phyloP scores from a whole-genome alignment of 2,888 invertebrate genomes.

The Caenorhabditis zanzibari region DNA sequence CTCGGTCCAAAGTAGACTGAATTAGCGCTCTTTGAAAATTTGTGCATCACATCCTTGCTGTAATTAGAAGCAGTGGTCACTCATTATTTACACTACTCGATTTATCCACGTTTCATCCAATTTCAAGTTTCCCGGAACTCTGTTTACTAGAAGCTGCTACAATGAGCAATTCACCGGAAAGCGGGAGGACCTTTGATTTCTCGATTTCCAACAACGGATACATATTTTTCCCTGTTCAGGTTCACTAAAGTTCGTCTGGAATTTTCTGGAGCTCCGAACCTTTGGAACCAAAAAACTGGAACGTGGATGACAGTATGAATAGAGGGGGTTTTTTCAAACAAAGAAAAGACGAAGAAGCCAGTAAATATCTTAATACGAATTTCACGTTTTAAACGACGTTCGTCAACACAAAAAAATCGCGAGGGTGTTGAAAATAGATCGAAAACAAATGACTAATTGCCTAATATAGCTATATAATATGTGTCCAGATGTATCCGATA shows the following conservation, averaged over 20 bases:
- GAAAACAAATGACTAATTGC: conserved; percentile 57
- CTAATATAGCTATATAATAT: conserved; percentile 20
- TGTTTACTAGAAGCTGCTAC: conserved; percentile 22
- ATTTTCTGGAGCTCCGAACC: neutral
- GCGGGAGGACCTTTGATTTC: conserved; percentile 45
- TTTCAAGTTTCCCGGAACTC: conserved; percentile 38
- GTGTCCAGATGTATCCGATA: conserved; percentile 52
- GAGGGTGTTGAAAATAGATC: conserved; percentile 36
- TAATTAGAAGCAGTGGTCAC: conserved; percentile 58
- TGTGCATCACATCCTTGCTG: conserved; percentile 41
- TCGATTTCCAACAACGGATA: conserved; percentile 14
- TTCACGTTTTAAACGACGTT: conserved; percentile 25
- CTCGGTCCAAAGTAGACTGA: conserved; percentile 36
- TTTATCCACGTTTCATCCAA: conserved; percentile 1
- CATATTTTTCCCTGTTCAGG: neutral
- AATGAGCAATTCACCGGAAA: conserved; percentile 27
- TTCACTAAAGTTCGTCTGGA: neutral
- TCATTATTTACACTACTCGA: conserved; percentile 33
- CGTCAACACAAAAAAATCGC: conserved; percentile 11
- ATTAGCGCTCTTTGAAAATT: conserved; percentile 24
- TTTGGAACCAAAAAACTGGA: neutral
- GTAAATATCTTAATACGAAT: conserved; percentile 3
- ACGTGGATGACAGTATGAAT: neutral
- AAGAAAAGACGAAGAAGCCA: conserved; percentile 46
- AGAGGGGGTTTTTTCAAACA: conserved; percentile 1